Evolutionary conservation across 2,888 invertebrate species (phyloP), one percentile per base, ranked within the genome.

Genomic region (Drosophila mayaguana): DNA sequence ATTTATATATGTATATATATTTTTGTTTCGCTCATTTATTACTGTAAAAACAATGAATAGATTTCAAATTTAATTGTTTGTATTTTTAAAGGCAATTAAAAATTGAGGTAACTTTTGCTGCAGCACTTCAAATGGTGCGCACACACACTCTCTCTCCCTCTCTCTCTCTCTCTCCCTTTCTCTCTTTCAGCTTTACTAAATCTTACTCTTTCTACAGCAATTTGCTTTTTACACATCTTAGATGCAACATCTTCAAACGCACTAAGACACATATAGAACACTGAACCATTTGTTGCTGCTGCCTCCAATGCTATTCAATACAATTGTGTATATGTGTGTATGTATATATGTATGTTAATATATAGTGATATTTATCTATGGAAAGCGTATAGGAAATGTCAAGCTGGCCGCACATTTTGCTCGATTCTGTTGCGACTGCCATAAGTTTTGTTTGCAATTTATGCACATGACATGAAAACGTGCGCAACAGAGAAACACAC

Each of bases 381-480:
- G 25, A 2, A 18, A 3, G 25, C 1, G 18, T n/a, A 28, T 22
- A 20, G 18, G 59, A 20, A 20, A 45, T 25, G 50, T 32, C 22
- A 50, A 25, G 32, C 18, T 43, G 55, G 56, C 59, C 64, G 63
- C 16, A 57, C 71, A 66, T 51, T 36, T 36, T 36, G 20, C 22
- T 36, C 38, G 22, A 22, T 40, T n/a, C 25, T 25, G 54, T 40
- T 12, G 54, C 54, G 50, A 53, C 59, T 72, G 73, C 57, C 73
- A 69, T 51, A 69, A 72, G 71, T 75, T 83, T 84, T 72, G 67
- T 66, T 75, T 72, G 56, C 69, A 78, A 78, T 85, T 88, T 82
- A 81, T 78, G 76, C 87, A 87, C 88, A 86, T 86, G 86, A 82
- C 89, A 86, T 77, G 80, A 82, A 86, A 86, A 89, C 86, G 89